A percentile compares a stretch with the other conserved stretches of the same genome.
Conservation (phyloP, 2,113 vertebrate genomes). For the Origma solitaria region DNA sequence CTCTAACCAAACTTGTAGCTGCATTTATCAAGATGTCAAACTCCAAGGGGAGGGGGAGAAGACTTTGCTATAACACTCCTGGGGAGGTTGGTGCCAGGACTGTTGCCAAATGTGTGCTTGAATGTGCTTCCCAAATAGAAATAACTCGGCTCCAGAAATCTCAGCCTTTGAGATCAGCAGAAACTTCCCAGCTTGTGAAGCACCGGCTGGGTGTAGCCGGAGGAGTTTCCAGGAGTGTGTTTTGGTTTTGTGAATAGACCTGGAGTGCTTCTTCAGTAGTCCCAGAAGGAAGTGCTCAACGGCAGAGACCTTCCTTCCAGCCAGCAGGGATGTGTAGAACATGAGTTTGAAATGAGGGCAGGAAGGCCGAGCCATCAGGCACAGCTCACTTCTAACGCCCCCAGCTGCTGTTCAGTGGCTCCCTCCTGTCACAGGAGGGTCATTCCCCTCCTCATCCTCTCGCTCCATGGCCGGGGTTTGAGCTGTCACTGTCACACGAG, state of each 20-base stretch:
- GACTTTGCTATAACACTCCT: rapidly evolving
- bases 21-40: rapidly evolving
- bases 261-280: rapidly evolving
- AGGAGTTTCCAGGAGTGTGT: background rate
- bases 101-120: background rate
- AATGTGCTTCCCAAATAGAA: background rate
- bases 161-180: background rate
- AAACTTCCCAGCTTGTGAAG: background rate
- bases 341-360: rapidly evolving
- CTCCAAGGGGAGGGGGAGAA: background rate
- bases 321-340: rapidly evolving
- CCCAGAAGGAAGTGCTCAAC: background rate
- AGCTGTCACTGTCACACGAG: rapidly evolving
- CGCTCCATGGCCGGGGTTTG: rapidly evolving
- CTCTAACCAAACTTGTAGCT: background rate
- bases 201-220: background rate
- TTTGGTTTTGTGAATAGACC: background rate
- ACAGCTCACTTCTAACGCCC: rapidly evolving
- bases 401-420: background rate
- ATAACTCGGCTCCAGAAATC: background rate
- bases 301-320: background rate
- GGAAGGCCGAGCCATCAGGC: rapidly evolving
- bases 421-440: background rate
- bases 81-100: background rate
- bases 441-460: background rate